Base-by-base conservation (phyloP, 1,140 invertebrate genomes). In the Plutomurus gul region DNA sequence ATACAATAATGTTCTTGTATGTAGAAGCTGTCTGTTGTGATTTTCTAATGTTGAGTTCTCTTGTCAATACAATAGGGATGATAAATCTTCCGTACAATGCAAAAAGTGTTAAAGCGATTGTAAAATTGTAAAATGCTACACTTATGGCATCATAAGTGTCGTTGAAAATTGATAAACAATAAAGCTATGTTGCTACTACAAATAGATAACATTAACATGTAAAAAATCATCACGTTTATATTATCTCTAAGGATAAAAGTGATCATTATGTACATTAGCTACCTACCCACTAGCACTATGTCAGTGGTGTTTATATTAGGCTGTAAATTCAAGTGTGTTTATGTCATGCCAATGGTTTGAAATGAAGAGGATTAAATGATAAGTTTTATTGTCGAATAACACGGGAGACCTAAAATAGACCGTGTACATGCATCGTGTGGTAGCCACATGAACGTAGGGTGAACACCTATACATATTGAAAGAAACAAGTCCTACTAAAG, bases 271-370 rank as follows among this genome's bases (percentile, higher is more conserved):
- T 13, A 13, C 39, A 43, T 43, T n/a, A 43, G 11, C 39, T 33
- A 30, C 27, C 56, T 33, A 11, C 16, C 30, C 36, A 65, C 30
- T 65, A 33, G n/a, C n/a, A n/a, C n/a, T n/a, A n/a, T n/a, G n/a
- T n/a, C n/a, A n/a, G n/a, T n/a, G n/a, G n/a, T 18, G 51, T 60
- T 30, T 25, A 22, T 60, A 60, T 27, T 60, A 65, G n/a, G n/a
- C 36, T 65, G 18, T 65, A 65, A 65, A 65, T 65, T 65, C 56
- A 65, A 65, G 56, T 65, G 56, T 65, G 56, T 65, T 65, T 65
- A 65, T 65, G 56, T 65, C 56, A 65, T 65, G 56, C 56, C 56
- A 65, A 65, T 65, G 56, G 56, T n/a, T n/a, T 65, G 56, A 65
- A 65, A 65, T 65, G 56, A 27, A 65, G 36, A 65, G 56, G 56